Percentiles rank a stretch among this genome's conserved stretches.
Conservation (phyloP, 1,140 invertebrate species). For the Drosophila neocordata region DNA sequence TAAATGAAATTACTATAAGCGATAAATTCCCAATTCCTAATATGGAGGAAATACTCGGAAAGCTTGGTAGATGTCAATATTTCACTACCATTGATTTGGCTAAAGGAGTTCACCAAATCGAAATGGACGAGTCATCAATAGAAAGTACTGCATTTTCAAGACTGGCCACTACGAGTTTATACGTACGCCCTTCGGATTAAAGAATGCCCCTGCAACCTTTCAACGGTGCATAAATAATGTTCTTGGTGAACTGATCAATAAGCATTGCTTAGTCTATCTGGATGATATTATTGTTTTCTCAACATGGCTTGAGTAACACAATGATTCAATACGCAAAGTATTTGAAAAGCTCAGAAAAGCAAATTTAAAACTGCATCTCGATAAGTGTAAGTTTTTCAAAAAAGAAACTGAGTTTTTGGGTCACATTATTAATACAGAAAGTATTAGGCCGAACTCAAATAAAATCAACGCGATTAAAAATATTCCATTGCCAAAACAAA, state of each 20-base stretch:
- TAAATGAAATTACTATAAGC: too few species aligned
- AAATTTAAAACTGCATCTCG: neutral
- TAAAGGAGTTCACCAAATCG: too few species aligned
- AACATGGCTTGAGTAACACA: neutral
- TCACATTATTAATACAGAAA: neutral
- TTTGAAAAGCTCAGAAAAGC: slow-evolving; percentile 1
- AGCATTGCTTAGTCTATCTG: neutral
- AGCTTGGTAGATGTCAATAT: too few species aligned
- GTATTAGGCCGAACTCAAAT: neutral
- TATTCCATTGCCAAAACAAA: neutral
- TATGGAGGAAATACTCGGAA: too few species aligned
- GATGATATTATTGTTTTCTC: neutral
- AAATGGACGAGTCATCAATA: too few species aligned
- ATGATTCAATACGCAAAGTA: neutral
- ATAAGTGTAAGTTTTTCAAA: neutral
- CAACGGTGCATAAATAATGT: neutral
- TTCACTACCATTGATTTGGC: too few species aligned
- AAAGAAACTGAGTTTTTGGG: too few species aligned
- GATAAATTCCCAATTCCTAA: too few species aligned
- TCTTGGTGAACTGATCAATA: neutral
- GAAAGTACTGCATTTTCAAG: too few species aligned
- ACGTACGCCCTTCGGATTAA: too few species aligned
- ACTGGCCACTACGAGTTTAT: too few species aligned
- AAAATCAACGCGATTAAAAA: neutral
- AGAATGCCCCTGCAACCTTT: too few species aligned